These are phyloP conservation scores for Nothoprocta pentlandii DNA, from an alignment of 2,113 vertebrate species.

Conservation along the genomic window DNA sequence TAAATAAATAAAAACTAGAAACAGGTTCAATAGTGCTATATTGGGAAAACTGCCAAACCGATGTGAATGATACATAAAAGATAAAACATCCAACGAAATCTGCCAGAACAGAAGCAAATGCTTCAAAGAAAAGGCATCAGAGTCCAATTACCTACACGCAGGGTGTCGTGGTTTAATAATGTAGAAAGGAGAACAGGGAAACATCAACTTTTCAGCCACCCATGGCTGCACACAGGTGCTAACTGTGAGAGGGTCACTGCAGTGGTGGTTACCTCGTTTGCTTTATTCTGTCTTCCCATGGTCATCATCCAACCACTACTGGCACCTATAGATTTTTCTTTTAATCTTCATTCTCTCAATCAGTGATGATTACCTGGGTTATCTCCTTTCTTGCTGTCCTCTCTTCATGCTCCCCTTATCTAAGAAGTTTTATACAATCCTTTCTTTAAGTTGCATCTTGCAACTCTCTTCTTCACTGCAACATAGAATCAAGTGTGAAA, in stretches of 20 bases:
- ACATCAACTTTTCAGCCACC: neutral
- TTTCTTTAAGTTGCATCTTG: neutral
- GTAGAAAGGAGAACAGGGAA: neutral
- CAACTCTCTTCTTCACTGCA: neutral
- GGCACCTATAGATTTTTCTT: neutral
- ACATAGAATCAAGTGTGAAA: accelerated
- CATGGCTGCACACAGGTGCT: neutral
- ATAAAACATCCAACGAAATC: conserved; percentile 29
- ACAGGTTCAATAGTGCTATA: neutral
- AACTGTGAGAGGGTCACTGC: accelerated
- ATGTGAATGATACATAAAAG: conserved; percentile 29
- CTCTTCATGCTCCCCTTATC: neutral
- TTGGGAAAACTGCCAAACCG: neutral
- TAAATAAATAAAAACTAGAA: neutral
- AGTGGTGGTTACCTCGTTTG: neutral
- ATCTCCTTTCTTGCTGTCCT: neutral
- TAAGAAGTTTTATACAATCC: neutral
- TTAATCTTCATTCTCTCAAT: neutral
- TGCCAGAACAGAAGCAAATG: neutral
- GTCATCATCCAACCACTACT: neutral
- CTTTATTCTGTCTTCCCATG: neutral
- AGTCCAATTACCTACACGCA: neutral
- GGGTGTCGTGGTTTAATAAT: neutral
- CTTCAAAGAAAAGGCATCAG: conserved; percentile 10
- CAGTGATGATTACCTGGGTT: neutral